phyloP scores from a whole-genome alignment of 2,113 vertebrate species.

The Neogobius melanostomus region DNA sequence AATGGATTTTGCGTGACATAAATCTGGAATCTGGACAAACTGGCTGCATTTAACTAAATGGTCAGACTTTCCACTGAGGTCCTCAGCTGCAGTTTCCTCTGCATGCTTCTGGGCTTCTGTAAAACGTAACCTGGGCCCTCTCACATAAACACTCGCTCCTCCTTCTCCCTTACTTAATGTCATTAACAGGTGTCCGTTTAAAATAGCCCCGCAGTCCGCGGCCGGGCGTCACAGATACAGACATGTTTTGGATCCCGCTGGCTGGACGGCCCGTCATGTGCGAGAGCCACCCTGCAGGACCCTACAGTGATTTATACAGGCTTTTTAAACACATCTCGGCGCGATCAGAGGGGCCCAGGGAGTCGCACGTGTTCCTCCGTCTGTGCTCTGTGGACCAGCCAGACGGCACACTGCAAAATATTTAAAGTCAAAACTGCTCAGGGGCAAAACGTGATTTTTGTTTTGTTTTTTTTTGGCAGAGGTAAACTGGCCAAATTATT shows the following conservation, averaged over 20 bases:
- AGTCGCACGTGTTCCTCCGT: slow-evolving; percentile 40
- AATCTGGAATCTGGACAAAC: background rate
- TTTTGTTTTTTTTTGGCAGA: too few species aligned
- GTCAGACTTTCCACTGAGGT: background rate
- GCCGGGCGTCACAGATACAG: slow-evolving; percentile 28
- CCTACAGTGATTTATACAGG: slow-evolving; percentile 18
- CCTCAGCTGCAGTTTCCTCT: slow-evolving; percentile 2
- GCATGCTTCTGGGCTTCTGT: background rate
- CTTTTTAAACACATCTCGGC: slow-evolving; percentile 35
- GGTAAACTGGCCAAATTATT: too few species aligned
- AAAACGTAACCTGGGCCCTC: background rate
- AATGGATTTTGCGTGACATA: background rate
- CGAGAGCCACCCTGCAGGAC: slow-evolving; percentile 46
- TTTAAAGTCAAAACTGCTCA: too few species aligned
- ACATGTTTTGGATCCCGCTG: slow-evolving; percentile 48
- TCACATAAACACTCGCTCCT: slow-evolving; percentile 58
- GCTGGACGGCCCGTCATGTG: slow-evolving; percentile 18
- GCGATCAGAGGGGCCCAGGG: slow-evolving; percentile 27
- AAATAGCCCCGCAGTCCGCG: slow-evolving; percentile 69
- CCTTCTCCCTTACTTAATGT: slow-evolving; percentile 70
- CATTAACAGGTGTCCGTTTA: slow-evolving; percentile 80
- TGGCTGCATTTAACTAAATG: background rate
- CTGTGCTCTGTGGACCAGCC: slow-evolving; percentile 46
- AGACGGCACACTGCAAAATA: slow-evolving; percentile 18
- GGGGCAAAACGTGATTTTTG: too few species aligned